Conservation (phyloP, 2,888 invertebrate species). For the Sussaba pulchella region DNA sequence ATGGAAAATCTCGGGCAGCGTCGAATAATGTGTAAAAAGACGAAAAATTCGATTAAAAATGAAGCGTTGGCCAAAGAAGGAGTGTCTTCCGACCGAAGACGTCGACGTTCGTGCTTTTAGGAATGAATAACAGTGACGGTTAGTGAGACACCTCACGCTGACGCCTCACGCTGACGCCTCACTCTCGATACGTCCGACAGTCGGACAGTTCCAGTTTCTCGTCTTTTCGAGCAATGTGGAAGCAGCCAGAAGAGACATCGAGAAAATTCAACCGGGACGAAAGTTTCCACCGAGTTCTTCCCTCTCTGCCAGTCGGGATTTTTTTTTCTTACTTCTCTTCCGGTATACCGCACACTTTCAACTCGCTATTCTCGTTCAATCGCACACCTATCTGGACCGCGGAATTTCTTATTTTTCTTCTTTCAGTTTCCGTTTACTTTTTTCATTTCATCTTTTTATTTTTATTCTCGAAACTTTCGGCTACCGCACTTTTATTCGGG, state of each 20-base stretch:
- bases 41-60: constrained; percentile 1
- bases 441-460: constrained; percentile 10
- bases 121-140: constrained; percentile 5
- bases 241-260: background rate
- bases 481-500: background rate
- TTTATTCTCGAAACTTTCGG: background rate
- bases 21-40: too few species aligned
- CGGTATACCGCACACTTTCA: constrained; percentile 19
- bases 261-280: background rate
- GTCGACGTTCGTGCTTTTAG: background rate
- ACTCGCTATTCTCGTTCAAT: background rate
- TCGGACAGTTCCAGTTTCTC: constrained; percentile 43
- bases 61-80: background rate
- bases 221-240: background rate
- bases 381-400: background rate
- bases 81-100: background rate
- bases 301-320: background rate
- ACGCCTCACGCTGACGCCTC: background rate
- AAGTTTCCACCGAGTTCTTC: background rate
- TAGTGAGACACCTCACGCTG: too few species aligned
- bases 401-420: background rate
- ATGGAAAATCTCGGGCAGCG: constrained; percentile 1
- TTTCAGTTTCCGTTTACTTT: too few species aligned
- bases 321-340: constrained; percentile 3
- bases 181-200: constrained; percentile 12